phyloP scores from a whole-genome alignment of 2,113 vertebrate genomes.

The Balaeniceps rex region DNA sequence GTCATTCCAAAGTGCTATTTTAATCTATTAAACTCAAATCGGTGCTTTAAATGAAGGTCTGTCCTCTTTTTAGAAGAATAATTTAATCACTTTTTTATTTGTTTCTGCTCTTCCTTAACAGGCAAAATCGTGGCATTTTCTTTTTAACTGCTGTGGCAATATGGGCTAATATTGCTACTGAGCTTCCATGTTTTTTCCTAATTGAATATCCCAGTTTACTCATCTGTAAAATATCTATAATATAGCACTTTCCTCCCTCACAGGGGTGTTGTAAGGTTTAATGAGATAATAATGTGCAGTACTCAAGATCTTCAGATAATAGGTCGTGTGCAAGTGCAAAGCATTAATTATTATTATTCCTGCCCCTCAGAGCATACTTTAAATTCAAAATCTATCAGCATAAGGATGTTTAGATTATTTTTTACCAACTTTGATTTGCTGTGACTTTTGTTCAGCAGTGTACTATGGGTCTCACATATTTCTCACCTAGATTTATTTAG shows the following conservation, averaged over 20 bases:
- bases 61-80: neutral
- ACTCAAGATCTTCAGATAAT: neutral
- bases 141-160: neutral
- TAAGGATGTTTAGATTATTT: neutral
- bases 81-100: neutral
- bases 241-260: conserved; percentile 9
- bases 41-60: neutral
- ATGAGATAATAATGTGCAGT: conserved; percentile 26
- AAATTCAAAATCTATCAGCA: neutral
- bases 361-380: neutral
- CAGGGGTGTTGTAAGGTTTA: conserved; percentile 17
- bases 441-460: neutral
- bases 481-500: neutral
- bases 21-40: neutral
- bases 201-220: conserved; percentile 18
- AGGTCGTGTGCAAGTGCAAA: neutral
- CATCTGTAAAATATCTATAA: conserved; percentile 26
- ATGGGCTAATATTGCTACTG: neutral
- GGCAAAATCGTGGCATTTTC: neutral
- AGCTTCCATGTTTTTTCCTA: neutral
- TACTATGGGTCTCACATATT: neutral
- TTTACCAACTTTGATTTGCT: neutral
- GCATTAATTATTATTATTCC: conserved; percentile 28
- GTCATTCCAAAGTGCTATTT: neutral
- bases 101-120: neutral